phyloP scores from a whole-genome alignment of 2,888 invertebrate genomes.

The Ommatoiulus sabulosus region DNA sequence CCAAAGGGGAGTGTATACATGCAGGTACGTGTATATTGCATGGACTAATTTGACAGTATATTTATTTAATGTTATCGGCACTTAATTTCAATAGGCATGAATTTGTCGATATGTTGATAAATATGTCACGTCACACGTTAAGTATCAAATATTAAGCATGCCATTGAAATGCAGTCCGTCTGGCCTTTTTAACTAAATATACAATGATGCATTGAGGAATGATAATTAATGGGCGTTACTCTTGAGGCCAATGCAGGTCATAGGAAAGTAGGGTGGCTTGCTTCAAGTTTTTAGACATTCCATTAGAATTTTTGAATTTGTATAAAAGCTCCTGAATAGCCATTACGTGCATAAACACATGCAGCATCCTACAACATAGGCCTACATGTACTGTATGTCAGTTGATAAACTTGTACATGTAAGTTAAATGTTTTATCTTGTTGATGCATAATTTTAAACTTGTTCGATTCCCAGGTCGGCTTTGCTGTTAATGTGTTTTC shows the following conservation, averaged over 20 bases:
- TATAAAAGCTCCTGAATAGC: neutral
- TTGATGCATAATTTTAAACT: no score
- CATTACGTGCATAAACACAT: neutral
- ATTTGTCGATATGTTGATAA: neutral
- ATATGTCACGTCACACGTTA: neutral
- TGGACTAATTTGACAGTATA: neutral
- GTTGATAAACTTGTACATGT: no score
- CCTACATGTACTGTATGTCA: neutral
- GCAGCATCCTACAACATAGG: neutral
- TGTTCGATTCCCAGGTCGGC: no score
- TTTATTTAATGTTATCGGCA: neutral
- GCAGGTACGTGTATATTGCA: no score
- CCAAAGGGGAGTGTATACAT: no score
- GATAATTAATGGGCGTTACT: constrained; percentile 39
- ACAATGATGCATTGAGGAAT: neutral
- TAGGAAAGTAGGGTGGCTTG: neutral
- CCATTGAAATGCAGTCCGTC: no score
- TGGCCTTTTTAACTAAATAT: neutral
- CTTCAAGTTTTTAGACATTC: neutral
- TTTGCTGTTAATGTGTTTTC: no score
- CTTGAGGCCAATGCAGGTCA: constrained; percentile 19
- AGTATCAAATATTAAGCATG: neutral
- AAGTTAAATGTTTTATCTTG: no score
- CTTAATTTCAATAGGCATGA: neutral
- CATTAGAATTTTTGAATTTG: constrained; percentile 4